phyloP scores from a whole-genome alignment of 2,888 invertebrate genomes.

The Cotesia congregata region DNA sequence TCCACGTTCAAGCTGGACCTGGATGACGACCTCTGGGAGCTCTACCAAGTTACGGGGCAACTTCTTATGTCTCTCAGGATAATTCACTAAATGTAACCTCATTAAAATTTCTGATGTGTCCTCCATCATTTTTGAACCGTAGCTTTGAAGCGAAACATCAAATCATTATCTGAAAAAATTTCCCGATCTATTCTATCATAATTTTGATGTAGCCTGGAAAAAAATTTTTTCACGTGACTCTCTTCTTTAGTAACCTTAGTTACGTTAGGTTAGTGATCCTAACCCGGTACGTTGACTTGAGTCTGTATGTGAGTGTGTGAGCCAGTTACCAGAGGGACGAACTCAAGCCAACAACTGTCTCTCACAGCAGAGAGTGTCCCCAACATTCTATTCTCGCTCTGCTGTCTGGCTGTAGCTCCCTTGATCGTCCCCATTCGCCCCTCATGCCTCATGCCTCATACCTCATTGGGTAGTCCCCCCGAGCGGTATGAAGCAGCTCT shows the following conservation, averaged over 20 bases:
- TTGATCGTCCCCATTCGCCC: constrained; percentile 30
- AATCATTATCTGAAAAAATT: too few species aligned
- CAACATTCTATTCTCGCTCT: constrained; percentile 40
- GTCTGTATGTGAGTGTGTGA: constrained; percentile 43
- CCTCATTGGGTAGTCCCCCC: constrained; percentile 14
- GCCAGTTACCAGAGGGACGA: constrained; percentile 56
- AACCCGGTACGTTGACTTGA: constrained; percentile 42
- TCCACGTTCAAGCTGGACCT: neutral
- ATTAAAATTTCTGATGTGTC: too few species aligned
- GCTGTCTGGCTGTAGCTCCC: constrained; percentile 24
- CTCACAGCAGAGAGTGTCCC: neutral
- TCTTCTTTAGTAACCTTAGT: constrained; percentile 34
- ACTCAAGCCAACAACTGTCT: constrained; percentile 46
- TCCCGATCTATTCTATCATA: too few species aligned
- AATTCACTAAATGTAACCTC: constrained; percentile 33
- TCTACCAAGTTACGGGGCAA: constrained; percentile 41
- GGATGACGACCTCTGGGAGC: constrained; percentile 41
- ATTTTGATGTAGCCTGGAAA: too few species aligned
- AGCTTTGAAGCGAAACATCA: too few species aligned
- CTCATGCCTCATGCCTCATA: constrained; percentile 40
- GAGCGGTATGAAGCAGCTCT: constrained; percentile 25
- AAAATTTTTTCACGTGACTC: neutral
- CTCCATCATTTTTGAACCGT: too few species aligned
- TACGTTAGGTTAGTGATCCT: constrained; percentile 41
- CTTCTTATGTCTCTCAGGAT: constrained; percentile 35